A percentile compares a stretch with the other conserved stretches of the same genome.
Conservation (phyloP, 1,140 invertebrate genomes). For the Meloidogyne chitwoodi region DNA sequence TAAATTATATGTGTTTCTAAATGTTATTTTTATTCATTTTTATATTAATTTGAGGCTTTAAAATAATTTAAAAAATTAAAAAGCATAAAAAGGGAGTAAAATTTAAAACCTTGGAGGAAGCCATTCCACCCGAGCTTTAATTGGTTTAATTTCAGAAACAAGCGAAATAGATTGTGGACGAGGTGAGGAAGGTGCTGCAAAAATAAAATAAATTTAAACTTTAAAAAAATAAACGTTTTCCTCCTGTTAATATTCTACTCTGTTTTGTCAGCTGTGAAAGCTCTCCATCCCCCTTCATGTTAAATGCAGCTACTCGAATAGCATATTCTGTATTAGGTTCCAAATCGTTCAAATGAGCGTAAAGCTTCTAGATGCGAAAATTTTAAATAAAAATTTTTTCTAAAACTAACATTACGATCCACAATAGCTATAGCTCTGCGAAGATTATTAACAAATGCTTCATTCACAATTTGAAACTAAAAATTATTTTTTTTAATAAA, state of each 20-base stretch:
- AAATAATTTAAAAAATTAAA: background rate
- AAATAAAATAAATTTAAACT: background rate
- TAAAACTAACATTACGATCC: slow-evolving; percentile 36
- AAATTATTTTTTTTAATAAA: too few species aligned
- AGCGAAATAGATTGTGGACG: slow-evolving; percentile 50
- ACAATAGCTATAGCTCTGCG: slow-evolving; percentile 38
- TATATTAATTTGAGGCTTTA: too few species aligned
- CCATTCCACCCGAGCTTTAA: slow-evolving; percentile 52
- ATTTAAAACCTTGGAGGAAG: slow-evolving; percentile 34
- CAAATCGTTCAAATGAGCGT: slow-evolving; percentile 78
- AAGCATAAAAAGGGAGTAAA: too few species aligned
- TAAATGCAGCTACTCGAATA: slow-evolving; percentile 85
- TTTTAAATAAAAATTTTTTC: slow-evolving; percentile 8
- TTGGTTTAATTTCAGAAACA: slow-evolving; percentile 45
- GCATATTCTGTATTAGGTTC: slow-evolving; percentile 93
- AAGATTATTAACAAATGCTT: slow-evolving; percentile 33
- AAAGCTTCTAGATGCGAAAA: slow-evolving; percentile 40
- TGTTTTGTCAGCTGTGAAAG: slow-evolving; percentile 31
- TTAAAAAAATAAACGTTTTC: slow-evolving; percentile 51
- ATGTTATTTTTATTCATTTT: background rate
- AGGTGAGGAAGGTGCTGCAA: slow-evolving; percentile 51
- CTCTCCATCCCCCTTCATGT: slow-evolving; percentile 53
- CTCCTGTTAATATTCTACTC: slow-evolving; percentile 49
- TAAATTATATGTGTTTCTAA: slow-evolving; percentile 30
- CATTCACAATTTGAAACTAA: slow-evolving; percentile 46